Conservation (phyloP, 1,140 invertebrate species). For the Danaus melanippus region DNA sequence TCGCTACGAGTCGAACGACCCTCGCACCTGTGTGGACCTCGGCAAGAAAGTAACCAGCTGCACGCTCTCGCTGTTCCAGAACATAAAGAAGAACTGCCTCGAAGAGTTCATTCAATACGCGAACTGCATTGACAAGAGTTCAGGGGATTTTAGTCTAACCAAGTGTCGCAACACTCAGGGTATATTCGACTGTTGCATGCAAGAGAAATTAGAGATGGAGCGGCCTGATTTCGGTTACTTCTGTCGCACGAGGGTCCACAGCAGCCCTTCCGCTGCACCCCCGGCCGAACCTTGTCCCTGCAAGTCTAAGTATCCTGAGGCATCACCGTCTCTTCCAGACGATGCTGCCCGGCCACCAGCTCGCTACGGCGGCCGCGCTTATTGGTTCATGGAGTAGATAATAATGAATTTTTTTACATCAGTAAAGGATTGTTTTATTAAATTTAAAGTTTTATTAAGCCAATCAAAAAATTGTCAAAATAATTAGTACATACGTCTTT, state of each 20-base stretch:
- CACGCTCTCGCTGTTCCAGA: constrained; percentile 88
- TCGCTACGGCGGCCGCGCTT: constrained; percentile 74
- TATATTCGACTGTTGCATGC: constrained; percentile 88
- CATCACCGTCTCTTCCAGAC: constrained; percentile 76
- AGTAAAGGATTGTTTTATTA: no score
- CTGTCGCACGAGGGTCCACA: constrained; percentile 82
- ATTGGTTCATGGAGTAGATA: constrained; percentile 51
- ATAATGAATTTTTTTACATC: no score
- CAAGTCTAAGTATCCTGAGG: constrained; percentile 61
- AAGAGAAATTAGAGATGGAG: constrained; percentile 86
- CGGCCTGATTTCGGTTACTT: constrained; percentile 91
- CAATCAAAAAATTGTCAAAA: no score
- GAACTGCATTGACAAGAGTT: constrained; percentile 89
- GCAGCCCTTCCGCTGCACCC: constrained; percentile 73
- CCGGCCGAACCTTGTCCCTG: constrained; percentile 68
- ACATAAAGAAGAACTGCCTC: constrained; percentile 87
- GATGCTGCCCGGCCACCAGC: constrained; percentile 73
- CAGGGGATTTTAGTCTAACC: constrained; percentile 74
- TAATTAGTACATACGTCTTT: no score
- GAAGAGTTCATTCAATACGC: constrained; percentile 90
- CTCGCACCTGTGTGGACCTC: constrained; percentile 87
- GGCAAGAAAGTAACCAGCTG: constrained; percentile 94
- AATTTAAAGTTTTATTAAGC: no score
- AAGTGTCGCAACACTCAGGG: constrained; percentile 89
- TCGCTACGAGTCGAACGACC: constrained; percentile 85